Evolutionary conservation across 2,113 vertebrate species (phyloP), one percentile per base, ranked within the genome.

Genomic region (Tachysurus fulvidraco): DNA sequence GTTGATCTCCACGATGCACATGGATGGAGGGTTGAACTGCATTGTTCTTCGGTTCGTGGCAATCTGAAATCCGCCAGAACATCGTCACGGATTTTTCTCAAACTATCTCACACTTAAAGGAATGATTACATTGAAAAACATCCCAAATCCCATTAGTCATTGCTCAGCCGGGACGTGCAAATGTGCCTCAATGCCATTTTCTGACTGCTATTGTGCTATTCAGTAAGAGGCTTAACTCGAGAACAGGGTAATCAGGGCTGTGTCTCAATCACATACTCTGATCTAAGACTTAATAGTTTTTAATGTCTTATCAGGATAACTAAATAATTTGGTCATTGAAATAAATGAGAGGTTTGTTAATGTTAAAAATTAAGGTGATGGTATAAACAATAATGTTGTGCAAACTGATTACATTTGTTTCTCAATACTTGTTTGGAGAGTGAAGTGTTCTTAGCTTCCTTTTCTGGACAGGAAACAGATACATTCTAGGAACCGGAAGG

Each of bases 1-100:
- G 23, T 95, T 98, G 92, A 99, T 96, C 89, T 98, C 97, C 64
- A 99, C 93, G 87, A 97, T 95, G 81, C 97, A 99, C 82, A 95
- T 93, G 4, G 97, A 95, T 0, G 97, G 96, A 0, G 96, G 97
- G n/a, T 95, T 93, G 84, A 89, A 91, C 88, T 93, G 93, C 86
- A 96, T 91, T 65, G 65, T 95, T 94, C 0, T 96, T 95, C 93
- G 94, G 94, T 92, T 98, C 95, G 95, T 96, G 36, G 96, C 97
- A 28, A 99, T 98, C 98, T 99, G 93, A 36, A 36, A 36, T 36
- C 84, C 50, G 54, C 19, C 55, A 87, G 44, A 83, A 85, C 46
- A 69, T 50, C 57, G 50, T 46, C 46, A 16, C 41, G 54, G 23
- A 81, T 41, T 60, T 13, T 11, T 3, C 19, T 52, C 16, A 50